phyloP scores from a whole-genome alignment of 2,797 vertebrate species.

The Neosilurus hyrtlii region DNA sequence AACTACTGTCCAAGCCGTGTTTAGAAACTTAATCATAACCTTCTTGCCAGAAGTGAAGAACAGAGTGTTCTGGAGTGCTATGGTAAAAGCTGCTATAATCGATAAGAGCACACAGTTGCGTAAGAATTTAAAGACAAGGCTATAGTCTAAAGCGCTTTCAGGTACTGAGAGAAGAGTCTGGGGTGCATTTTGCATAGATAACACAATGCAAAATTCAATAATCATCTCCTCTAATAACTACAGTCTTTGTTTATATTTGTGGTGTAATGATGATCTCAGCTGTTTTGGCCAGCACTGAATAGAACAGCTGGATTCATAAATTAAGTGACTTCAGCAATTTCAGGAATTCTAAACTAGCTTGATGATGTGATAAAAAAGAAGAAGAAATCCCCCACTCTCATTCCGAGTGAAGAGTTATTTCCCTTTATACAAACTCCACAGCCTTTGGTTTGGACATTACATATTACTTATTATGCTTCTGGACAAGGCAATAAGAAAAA shows the following conservation, averaged over 20 bases:
- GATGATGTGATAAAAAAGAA: neutral
- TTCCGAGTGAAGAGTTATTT: neutral
- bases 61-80: neutral
- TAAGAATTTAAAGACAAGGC: neutral
- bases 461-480: constrained; percentile 32
- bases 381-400: no score
- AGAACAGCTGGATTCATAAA: neutral
- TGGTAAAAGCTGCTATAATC: neutral
- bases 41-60: neutral
- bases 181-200: neutral
- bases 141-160: neutral
- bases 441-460: constrained; percentile 13
- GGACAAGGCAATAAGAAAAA: neutral
- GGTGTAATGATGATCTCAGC: neutral
- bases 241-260: neutral
- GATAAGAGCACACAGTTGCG: neutral
- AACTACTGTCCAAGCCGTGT: neutral
- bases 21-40: neutral
- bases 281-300: neutral
- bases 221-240: neutral
- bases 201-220: neutral
- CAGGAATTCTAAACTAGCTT: neutral
- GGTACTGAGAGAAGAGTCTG: neutral
- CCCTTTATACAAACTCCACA: neutral
- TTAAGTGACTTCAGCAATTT: neutral